Evolutionary conservation across 2,888 invertebrate species (phyloP).

Genomic region (Junonia oenone): DNA sequence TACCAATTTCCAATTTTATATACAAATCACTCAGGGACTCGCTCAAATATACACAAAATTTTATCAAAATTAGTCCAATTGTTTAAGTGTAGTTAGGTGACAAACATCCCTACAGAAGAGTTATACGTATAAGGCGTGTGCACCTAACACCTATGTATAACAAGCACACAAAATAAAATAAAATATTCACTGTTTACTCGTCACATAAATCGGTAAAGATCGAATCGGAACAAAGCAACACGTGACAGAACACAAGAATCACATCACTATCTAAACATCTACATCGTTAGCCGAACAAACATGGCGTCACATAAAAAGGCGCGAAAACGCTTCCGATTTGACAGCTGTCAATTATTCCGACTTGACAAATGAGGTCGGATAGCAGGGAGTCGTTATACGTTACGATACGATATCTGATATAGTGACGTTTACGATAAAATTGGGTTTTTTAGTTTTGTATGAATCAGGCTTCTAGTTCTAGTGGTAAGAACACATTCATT

Average conservation of each 20-base stretch:
- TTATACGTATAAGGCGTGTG: background rate
- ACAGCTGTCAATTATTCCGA: slow-evolving; percentile 73
- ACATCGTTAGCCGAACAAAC: slow-evolving; percentile 42
- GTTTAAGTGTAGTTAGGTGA: no score
- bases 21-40: no score
- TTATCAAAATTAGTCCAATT: no score
- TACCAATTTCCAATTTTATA: no score
- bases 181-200: background rate
- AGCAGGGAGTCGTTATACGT: slow-evolving; percentile 27
- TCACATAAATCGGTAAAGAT: slow-evolving; percentile 13
- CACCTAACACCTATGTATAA: no score
- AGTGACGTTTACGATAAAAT: background rate
- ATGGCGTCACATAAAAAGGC: slow-evolving; percentile 53
- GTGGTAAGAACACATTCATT: no score
- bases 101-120: background rate
- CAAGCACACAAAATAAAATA: background rate
- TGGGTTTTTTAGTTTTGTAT: no score
- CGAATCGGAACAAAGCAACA: slow-evolving; percentile 24
- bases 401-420: slow-evolving; percentile 33
- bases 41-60: no score
- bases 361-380: slow-evolving; percentile 44
- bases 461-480: no score
- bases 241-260: slow-evolving; percentile 11
- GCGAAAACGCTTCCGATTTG: slow-evolving; percentile 64
- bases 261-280: slow-evolving; percentile 53